Percentiles rank a stretch among this genome's conserved stretches.
Evolutionary conservation across 2,113 vertebrate genomes (phyloP).

Genomic region (Andinoacara biseriatus): DNA sequence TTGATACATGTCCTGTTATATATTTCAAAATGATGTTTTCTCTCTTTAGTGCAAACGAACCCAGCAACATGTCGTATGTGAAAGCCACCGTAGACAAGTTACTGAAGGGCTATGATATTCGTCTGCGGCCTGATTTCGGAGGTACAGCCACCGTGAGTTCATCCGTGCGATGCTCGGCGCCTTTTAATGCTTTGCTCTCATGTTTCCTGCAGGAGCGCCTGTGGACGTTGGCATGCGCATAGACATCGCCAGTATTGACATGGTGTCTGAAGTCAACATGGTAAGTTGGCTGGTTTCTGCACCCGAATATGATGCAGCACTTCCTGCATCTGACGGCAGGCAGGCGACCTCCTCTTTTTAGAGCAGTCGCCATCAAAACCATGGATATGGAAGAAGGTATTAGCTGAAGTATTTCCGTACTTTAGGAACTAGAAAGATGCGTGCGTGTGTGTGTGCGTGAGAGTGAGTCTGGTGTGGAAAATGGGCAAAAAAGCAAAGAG

Average conservation of each 20-base stretch:
- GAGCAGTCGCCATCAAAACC: too few species aligned
- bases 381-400: neutral
- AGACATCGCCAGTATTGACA: conserved; percentile 92
- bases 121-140: conserved; percentile 94
- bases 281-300: conserved; percentile 80
- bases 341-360: too few species aligned
- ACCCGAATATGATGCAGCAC: neutral
- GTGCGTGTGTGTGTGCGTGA: too few species aligned
- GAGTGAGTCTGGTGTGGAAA: too few species aligned
- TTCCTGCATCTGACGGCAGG: neutral
- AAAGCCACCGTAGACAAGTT: conserved; percentile 97
- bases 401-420: neutral
- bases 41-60: conserved; percentile 86
- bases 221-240: conserved; percentile 95
- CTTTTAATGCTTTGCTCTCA: conserved; percentile 10
- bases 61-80: conserved; percentile 95
- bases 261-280: conserved; percentile 74
- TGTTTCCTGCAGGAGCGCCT: conserved; percentile 83
- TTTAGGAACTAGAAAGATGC: too few species aligned
- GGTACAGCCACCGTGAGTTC: conserved; percentile 73
- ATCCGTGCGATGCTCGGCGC: neutral
- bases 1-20: neutral
- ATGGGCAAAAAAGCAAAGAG: too few species aligned
- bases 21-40: conserved; percentile 21
- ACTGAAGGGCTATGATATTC: conserved; percentile 95